Base-by-base conservation (phyloP, 2,113 vertebrate species). In the Sinosuthora webbiana region DNA sequence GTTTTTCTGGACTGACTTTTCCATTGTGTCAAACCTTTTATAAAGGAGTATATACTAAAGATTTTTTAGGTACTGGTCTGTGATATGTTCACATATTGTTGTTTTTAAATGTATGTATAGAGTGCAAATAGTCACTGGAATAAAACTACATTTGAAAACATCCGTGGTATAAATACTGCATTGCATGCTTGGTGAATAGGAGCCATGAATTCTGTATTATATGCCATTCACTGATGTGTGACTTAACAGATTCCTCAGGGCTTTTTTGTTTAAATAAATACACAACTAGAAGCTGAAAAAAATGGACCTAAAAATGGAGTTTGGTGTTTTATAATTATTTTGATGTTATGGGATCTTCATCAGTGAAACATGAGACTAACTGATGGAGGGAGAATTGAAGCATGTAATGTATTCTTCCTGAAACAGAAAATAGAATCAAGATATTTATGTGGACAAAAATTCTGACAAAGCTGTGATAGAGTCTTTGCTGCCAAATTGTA, bases 11-110 rank as follows among this genome's bases (percentile, higher is more conserved):
- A 93, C 85, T 94, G 94, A 96, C 39, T 88, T 92, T 96, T 95
- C 76, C 96, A 74, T 41, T 96, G 91, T 97, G 95, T 91, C 95
- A 94, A 97, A 88, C 97, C 96, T 98, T 98, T 98, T 98, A 98
- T 98, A 97, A 98, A 98, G 98, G 97, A 94, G 63, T 89, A 80
- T 97, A 94, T 97, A 96, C 76, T 97, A 90, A 94, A 95, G 80
- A 96, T 63, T 94, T 74, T 84, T 78, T 62, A 90, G 84, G 52
- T 81, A 47, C 62, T 94, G 91, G 97, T 95, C 92, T 98, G 95
- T 97, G 95, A 94, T 95, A 81, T 39, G 75, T 90, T 95, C 79
- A 84, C 95, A 76, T 94, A 94, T 91, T 79, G 57, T 94, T 97
- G 90, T 97, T 97, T 97, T 96, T 88, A 94, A 97, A 90, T 95